A percentile compares a stretch with the other conserved stretches of the same genome.
Evolutionary conservation across 2,888 invertebrate genomes (phyloP).

Genomic region (Xylophagus ater): DNA sequence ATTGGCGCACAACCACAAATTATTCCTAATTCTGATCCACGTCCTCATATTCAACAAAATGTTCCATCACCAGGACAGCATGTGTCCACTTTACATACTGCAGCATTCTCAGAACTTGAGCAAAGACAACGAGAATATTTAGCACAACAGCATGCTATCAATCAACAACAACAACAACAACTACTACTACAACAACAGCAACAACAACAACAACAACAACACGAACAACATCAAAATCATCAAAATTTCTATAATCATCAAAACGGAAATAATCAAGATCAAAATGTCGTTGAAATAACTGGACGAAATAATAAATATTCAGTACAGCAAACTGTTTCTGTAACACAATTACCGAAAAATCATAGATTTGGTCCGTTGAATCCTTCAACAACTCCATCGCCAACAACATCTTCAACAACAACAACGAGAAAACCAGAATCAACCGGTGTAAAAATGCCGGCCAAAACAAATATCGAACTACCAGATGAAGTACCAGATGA

Average conservation of each 20-base stretch:
- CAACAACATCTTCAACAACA: constrained; percentile 24
- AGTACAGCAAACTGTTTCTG: constrained; percentile 6
- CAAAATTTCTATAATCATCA: no score
- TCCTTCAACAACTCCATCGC: constrained; percentile 26
- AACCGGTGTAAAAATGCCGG: constrained; percentile 21
- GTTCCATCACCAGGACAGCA: constrained; percentile 21
- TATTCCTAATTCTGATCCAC: constrained; percentile 27
- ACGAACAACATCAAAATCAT: constrained; percentile 14
- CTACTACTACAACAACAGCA: constrained; percentile 8
- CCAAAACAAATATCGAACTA: constrained; percentile 46
- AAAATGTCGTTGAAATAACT: constrained; percentile 1
- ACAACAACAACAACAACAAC: constrained; percentile 17
- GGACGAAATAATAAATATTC: constrained; percentile 5
- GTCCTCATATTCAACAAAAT: constrained; percentile 12
- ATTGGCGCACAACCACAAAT: constrained; percentile 25
- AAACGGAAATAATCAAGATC: no score
- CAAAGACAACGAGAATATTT: constrained; percentile 18
- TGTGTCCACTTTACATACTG: constrained; percentile 36
- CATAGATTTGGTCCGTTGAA: no score
- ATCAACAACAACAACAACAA: constrained; percentile 6
- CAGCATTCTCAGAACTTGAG: constrained; percentile 35
- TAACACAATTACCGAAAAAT: constrained; percentile 16
- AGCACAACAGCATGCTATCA: constrained; percentile 8
- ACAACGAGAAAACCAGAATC: constrained; percentile 28
- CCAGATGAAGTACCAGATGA: constrained; percentile 87